phyloP scores from a whole-genome alignment of 2,888 invertebrate genomes.

The Agrochola macilenta region DNA sequence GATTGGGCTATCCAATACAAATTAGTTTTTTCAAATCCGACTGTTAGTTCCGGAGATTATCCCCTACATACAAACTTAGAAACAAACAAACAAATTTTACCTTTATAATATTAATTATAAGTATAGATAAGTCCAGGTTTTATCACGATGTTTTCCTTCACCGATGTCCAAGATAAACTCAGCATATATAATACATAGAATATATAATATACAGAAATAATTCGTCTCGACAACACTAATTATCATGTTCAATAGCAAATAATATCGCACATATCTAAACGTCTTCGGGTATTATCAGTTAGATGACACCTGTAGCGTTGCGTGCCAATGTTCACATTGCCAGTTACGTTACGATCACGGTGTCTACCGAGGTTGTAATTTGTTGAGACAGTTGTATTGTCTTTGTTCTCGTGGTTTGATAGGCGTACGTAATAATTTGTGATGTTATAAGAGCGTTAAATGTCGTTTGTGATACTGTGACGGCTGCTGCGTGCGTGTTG shows the following conservation, averaged over 20 bases:
- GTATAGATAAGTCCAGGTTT: too few relatives aligned
- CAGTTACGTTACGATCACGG: conserved; percentile 60
- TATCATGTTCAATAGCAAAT: conserved; percentile 29
- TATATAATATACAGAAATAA: not conserved
- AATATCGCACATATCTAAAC: conserved; percentile 50
- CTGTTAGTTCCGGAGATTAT: too few relatives aligned
- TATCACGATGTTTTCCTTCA: too few relatives aligned
- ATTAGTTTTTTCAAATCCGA: too few relatives aligned
- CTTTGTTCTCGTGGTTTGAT: conserved; percentile 45
- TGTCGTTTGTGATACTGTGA: conserved; percentile 43
- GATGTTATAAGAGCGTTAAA: conserved; percentile 17
- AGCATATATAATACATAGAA: too few relatives aligned
- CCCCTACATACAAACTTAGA: too few relatives aligned
- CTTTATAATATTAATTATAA: too few relatives aligned
- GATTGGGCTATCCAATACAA: too few relatives aligned
- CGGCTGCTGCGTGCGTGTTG: not conserved
- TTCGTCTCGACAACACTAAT: not conserved
- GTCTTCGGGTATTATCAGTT: conserved; percentile 72
- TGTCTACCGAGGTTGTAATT: conserved; percentile 64
- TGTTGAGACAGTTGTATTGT: conserved; percentile 67
- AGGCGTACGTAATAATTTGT: conserved; percentile 41
- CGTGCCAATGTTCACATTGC: conserved; percentile 69
- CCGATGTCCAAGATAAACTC: not conserved
- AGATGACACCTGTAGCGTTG: conserved; percentile 79
- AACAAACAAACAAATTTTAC: too few relatives aligned